Evolutionary conservation across 2,797 vertebrate genomes (phyloP).

Genomic region (Chelon auratus): DNA sequence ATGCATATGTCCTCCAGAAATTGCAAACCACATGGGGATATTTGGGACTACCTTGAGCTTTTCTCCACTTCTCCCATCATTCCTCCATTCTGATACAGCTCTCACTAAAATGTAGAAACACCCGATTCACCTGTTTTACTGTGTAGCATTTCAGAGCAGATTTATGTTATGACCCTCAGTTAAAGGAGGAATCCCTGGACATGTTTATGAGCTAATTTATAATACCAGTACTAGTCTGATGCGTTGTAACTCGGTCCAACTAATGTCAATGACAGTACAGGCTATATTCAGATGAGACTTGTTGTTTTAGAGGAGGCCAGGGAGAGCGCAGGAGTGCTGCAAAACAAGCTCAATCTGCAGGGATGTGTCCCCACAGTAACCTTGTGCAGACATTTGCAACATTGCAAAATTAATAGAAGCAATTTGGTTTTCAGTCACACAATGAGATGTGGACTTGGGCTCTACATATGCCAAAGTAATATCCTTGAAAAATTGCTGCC

Average conservation of each 20-base stretch:
- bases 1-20: constrained; percentile 10
- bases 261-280: background rate
- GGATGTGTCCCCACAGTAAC: constrained; percentile 48
- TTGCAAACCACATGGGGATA: constrained; percentile 6
- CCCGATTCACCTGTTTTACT: background rate
- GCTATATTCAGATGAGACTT: constrained; percentile 68
- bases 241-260: background rate
- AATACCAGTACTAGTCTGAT: background rate
- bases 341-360: constrained; percentile 66
- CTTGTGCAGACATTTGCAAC: constrained; percentile 4
- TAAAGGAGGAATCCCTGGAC: background rate
- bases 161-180: background rate
- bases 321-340: constrained; percentile 34
- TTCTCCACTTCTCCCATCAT: background rate
- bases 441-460: background rate
- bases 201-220: background rate
- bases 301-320: constrained; percentile 57
- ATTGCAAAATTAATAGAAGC: background rate
- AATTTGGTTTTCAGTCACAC: background rate
- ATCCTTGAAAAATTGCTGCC: constrained; percentile 2
- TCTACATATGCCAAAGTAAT: background rate
- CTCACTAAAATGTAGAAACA: background rate
- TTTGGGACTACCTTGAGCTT: background rate
- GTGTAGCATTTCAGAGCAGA: background rate
- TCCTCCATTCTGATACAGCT: too few relatives aligned